Percentiles rank a stretch among this genome's conserved stretches.
Evolutionary conservation across 2,113 vertebrate species (phyloP).

Genomic region (Silurus asotus): DNA sequence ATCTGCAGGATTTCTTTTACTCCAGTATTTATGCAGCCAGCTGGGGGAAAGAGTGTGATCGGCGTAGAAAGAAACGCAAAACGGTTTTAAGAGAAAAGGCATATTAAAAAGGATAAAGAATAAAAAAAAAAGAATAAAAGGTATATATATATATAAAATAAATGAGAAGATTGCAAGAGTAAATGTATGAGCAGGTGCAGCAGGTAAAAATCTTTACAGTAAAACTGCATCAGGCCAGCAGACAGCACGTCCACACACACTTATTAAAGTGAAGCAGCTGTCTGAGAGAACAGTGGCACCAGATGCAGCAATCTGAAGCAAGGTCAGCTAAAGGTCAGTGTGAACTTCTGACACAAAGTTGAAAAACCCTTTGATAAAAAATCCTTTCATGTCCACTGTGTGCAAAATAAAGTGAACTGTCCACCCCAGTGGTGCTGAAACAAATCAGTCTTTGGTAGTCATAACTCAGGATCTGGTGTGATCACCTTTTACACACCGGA

Average conservation of each 20-base stretch:
- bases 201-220: not conserved
- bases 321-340: slow-evolving; percentile 26
- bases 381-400: not conserved
- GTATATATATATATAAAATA: not conserved
- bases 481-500: not conserved
- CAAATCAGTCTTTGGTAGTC: not conserved
- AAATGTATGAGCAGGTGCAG: not conserved
- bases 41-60: slow-evolving; percentile 1
- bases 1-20: not conserved
- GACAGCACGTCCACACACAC: not conserved
- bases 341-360: not conserved
- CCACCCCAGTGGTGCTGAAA: not conserved
- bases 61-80: not conserved
- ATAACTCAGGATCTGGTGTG: not conserved
- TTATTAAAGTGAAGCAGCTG: slow-evolving; percentile 37
- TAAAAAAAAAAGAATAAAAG: not conserved
- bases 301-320: not conserved
- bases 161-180: not conserved
- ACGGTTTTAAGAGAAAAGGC: not conserved
- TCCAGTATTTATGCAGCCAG: not conserved
- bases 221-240: not conserved
- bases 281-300: slow-evolving; percentile 14
- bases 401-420: not conserved
- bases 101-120: too few species aligned
- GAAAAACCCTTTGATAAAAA: not conserved